These are phyloP conservation scores for Protobothrops mucrosquamatus DNA, from an alignment of 2,113 vertebrate species.

Conservation along the genomic window DNA sequence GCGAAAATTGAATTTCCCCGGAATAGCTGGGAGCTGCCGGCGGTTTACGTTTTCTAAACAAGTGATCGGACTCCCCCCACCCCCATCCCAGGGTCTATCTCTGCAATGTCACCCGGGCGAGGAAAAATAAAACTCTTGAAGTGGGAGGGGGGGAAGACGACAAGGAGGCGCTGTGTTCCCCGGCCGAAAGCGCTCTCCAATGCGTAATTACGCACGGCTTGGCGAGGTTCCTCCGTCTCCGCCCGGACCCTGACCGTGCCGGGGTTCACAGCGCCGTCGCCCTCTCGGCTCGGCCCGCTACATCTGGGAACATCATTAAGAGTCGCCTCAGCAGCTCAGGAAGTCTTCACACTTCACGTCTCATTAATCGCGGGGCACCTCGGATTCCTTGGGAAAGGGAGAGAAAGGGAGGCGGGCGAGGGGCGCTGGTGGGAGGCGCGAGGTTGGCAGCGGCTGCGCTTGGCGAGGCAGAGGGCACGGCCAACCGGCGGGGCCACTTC, in stretches of 20 bases:
- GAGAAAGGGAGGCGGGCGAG: conserved; percentile 17
- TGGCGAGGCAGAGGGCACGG: background rate
- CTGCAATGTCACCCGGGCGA: conserved; percentile 57
- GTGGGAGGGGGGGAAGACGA: background rate
- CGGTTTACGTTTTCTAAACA: conserved; percentile 59
- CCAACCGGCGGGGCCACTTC: background rate
- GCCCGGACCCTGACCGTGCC: background rate
- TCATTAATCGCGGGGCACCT: conserved; percentile 90
- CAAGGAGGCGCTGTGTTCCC: background rate
- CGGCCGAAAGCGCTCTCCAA: background rate
- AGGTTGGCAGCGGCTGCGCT: background rate
- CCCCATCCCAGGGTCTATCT: conserved; percentile 44
- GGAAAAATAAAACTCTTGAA: conserved; percentile 25
- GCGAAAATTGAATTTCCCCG: conserved; percentile 57
- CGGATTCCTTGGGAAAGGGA: conserved; percentile 84
- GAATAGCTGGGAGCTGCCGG: conserved; percentile 54
- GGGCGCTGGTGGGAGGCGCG: background rate
- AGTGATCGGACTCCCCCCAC: conserved; percentile 49
- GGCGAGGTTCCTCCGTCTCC: background rate
- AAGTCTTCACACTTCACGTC: conserved; percentile 99
- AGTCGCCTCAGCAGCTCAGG: conserved; percentile 77
- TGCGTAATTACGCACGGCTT: conserved; percentile 28
- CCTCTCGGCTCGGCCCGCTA: conserved; percentile 59
- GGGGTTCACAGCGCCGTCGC: conserved; percentile 31
- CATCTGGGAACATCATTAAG: conserved; percentile 91